Base-by-base conservation (phyloP, 2,888 invertebrate genomes). In the Drosophila stalkeri region DNA sequence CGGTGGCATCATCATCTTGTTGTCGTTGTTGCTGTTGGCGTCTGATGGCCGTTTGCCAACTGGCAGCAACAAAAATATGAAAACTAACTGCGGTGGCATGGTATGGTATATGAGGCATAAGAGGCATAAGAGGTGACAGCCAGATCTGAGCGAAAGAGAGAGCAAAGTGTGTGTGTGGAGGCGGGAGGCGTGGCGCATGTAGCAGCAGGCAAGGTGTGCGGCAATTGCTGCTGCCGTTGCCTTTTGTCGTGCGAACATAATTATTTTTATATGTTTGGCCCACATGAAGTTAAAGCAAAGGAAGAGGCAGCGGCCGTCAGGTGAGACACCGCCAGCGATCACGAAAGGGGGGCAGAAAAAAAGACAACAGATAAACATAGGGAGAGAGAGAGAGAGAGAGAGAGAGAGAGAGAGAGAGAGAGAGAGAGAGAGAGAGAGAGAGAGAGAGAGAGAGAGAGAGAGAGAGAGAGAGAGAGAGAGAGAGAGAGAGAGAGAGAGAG, bases 1-100 rank as follows among this genome's bases (percentile, higher is more conserved):
- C 69, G 81, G 77, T 72, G 80, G 80, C 80, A 80, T 27, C 37
- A 14, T 31, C 68, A n/a, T 33, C 57, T 20, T 37, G 56, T 18
- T 60, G 47, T 20, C 27, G 61, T 23, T 37, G 52, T 20, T 60
- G 64, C 66, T 66, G 65, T 44, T 64, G 63, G 51, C 55, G 77
- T 75, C 77, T 80, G 64, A 74, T 83, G 83, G 88, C 77, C 71
- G 68, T 59, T 70, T 87, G 83, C 83, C 83, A 83, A 79, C 80
- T 76, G 72, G 55, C 67, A 41, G 75, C 65, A 67, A 51, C 59
- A 70, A 59, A 73, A 64, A 69, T 73, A 66, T 74, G 75, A 78
- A 77, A 62, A 74, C 72, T 14, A 72, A 63, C 67, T 57, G 67
- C 62, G 41, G 11, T 12, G 54, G 54, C 62, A 60, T 64, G 56